Base-by-base conservation (phyloP, 2,888 invertebrate genomes). In the Watsonalla binaria region DNA sequence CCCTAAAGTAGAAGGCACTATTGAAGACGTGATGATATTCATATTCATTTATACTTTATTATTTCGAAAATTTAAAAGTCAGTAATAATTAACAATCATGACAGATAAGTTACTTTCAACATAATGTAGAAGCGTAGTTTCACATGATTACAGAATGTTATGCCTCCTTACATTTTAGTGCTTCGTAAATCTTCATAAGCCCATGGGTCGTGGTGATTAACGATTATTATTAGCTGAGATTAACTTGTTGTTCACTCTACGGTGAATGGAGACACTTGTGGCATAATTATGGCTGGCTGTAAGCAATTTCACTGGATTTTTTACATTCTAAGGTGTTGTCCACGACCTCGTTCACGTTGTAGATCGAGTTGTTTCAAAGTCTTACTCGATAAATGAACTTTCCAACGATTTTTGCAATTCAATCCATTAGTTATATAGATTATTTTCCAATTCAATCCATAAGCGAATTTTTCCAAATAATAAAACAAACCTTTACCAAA, bases 141-240 rank as follows among this genome's bases (percentile, higher is more conserved):
- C 34, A 35, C 33, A 14, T 37, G n/a, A 35, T 35, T 34, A 48
- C 34, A 14, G 0, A 49, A 8, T 49, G 37, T 14, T 37, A 15
- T 39, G 37, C 14, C 49, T 37, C 49, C 15, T 53, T 48, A 42
- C 51, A 46, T 54, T 59, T 64, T 58, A 46, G 45, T 51, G 50
- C 51, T 51, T 56, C 51, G 55, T 66, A 64, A 62, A 62, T 61
- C 59, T 52, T 59, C 54, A 14, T 68, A 66, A 68, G 54, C 58
- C 58, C n/a, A 39, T 33, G 55, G 60, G 62, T 60, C 60, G 57
- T 49, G 54, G 52, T 48, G 60, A 65, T 62, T 61, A 65, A 56
- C 57, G 53, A 35, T 54, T 58, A 56, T 11, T 60, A 54, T 66
- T 61, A 58, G 49, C 37, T 2, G 55, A 51, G 58, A 60, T 63